Conservation (phyloP, 2,888 invertebrate species). For the Bugula neritina region DNA sequence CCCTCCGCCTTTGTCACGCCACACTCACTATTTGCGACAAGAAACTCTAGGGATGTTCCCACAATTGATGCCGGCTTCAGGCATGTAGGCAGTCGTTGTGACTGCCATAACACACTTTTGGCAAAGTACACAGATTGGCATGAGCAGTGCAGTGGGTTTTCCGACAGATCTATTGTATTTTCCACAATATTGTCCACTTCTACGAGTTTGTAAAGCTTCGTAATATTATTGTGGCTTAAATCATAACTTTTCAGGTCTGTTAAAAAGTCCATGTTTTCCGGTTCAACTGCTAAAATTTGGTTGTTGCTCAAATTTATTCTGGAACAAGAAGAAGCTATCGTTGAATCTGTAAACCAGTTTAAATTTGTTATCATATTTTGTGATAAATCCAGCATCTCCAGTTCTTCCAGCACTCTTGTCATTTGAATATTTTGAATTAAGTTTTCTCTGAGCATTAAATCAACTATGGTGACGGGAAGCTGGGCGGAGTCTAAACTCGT, state of each 20-base stretch:
- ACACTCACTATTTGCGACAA: not conserved
- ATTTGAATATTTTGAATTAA: not conserved
- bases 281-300: not conserved
- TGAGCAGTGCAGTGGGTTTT: not conserved
- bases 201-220: not conserved
- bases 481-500: not conserved
- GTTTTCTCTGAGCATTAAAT: not conserved
- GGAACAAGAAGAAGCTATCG: not conserved
- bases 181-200: not conserved
- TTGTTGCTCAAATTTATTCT: not conserved
- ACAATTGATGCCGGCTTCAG: not conserved
- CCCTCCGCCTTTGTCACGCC: not conserved
- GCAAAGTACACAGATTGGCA: not conserved
- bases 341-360: not conserved
- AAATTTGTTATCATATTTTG: not conserved
- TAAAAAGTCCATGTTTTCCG: conserved; percentile 17
- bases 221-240: not conserved
- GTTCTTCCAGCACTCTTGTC: not conserved
- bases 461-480: not conserved
- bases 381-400: not conserved
- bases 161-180: not conserved
- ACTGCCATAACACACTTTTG: not conserved
- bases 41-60: not conserved
- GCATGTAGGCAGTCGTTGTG: conserved; percentile 6
- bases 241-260: not conserved